Conservation (phyloP, 2,888 invertebrate genomes). For the Cosmopolites sordidus region DNA sequence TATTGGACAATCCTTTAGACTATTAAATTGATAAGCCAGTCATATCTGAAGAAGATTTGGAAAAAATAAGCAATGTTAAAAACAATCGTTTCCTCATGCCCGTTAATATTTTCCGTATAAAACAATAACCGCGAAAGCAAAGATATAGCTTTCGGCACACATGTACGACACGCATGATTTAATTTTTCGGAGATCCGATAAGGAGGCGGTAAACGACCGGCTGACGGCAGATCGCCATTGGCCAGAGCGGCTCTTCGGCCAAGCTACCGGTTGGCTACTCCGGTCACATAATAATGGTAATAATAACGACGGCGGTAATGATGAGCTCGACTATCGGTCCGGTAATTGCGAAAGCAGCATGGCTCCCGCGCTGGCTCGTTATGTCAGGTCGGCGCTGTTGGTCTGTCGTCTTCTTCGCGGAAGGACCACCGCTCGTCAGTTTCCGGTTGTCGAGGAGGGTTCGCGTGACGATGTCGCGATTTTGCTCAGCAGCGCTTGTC, state of each 20-base stretch:
- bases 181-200: constrained; percentile 41
- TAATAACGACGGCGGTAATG: constrained; percentile 47
- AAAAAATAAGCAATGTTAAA: no score
- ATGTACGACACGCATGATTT: constrained; percentile 26
- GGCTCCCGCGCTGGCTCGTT: constrained; percentile 35
- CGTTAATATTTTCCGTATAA: no score
- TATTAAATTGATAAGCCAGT: no score
- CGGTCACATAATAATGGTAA: constrained; percentile 47
- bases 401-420: background rate
- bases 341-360: constrained; percentile 44
- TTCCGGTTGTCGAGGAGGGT: background rate
- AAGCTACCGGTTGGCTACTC: constrained; percentile 45
- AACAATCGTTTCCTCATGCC: background rate
- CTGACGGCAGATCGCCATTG: constrained; percentile 30
- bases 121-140: background rate
- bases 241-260: constrained; percentile 12
- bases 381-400: constrained; percentile 10
- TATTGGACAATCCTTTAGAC: no score
- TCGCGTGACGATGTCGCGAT: no score
- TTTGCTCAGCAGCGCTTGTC: no score
- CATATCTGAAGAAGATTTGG: no score
- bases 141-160: constrained; percentile 22
- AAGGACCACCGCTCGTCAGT: constrained; percentile 1
- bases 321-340: constrained; percentile 40
- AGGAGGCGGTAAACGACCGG: constrained; percentile 42